These are phyloP conservation scores for Clunio marinus DNA, from an alignment of 2,888 invertebrate genomes.

Conservation along the genomic window DNA sequence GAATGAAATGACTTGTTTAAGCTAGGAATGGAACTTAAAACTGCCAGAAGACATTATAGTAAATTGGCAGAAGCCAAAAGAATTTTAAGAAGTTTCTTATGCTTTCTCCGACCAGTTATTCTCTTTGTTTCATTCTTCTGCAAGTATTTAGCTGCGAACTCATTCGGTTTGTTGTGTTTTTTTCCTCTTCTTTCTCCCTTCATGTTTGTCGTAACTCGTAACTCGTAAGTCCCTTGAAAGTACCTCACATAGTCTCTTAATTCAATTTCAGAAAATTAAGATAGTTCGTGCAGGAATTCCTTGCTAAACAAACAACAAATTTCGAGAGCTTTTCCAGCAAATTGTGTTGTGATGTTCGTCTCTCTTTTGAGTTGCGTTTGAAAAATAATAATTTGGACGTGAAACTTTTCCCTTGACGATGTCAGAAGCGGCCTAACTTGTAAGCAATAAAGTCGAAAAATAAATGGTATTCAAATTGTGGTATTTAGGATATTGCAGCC, in stretches of 20 bases:
- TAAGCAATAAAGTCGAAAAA: too few relatives aligned
- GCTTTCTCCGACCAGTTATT: not conserved
- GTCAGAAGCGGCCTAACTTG: too few relatives aligned
- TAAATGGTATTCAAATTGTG: too few relatives aligned
- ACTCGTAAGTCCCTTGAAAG: too few relatives aligned
- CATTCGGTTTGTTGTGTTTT: not conserved
- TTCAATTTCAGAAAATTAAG: conserved; percentile 12
- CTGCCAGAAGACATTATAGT: conserved; percentile 9
- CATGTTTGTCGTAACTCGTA: too few relatives aligned
- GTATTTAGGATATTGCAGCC: too few relatives aligned
- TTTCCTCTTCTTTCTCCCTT: not conserved
- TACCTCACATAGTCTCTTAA: conserved; percentile 1
- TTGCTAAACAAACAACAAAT: not conserved
- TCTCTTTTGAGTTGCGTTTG: too few relatives aligned
- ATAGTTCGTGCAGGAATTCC: not conserved
- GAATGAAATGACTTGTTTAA: not conserved
- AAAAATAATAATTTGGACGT: too few relatives aligned
- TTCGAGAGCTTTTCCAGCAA: not conserved
- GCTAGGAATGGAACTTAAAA: not conserved
- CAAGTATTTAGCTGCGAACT: not conserved
- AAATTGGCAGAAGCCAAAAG: conserved; percentile 6
- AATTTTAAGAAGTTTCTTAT: not conserved
- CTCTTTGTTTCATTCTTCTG: not conserved
- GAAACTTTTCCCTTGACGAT: too few relatives aligned
- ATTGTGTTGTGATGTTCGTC: not conserved